Conservation (phyloP, 1,140 invertebrate genomes). For the Myzus persicae region DNA sequence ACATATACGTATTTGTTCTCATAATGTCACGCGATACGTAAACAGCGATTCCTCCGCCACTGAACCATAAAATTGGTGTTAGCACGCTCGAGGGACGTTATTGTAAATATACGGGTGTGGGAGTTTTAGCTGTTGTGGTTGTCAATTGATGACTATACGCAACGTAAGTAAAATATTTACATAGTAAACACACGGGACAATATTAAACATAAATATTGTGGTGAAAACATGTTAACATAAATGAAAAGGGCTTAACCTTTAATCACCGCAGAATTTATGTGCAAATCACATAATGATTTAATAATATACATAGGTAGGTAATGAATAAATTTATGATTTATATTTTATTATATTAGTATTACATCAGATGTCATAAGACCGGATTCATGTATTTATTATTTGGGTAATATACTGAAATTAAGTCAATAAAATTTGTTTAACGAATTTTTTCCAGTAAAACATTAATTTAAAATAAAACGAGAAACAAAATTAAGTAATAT, state of each 20-base stretch:
- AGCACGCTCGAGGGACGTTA: slow-evolving; percentile 34
- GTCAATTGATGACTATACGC: slow-evolving; percentile 54
- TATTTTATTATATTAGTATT: neutral
- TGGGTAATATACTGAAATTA: neutral
- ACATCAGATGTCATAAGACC: neutral
- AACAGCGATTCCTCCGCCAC: slow-evolving; percentile 45
- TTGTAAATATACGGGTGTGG: slow-evolving; percentile 42
- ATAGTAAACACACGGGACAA: slow-evolving; percentile 32
- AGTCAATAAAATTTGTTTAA: neutral
- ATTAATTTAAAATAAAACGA: neutral
- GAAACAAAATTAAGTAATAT: neutral
- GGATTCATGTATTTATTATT: neutral
- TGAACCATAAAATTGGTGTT: slow-evolving; percentile 58
- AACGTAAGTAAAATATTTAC: slow-evolving; percentile 6
- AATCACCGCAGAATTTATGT: neutral
- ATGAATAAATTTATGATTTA: neutral
- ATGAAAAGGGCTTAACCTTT: neutral
- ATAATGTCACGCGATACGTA: slow-evolving; percentile 45
- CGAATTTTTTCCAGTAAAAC: neutral
- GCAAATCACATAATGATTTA: neutral
- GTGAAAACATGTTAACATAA: slow-evolving; percentile 35
- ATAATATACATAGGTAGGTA: neutral
- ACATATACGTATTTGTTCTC: neutral
- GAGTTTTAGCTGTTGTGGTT: slow-evolving; percentile 46
- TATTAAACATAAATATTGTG: slow-evolving; percentile 42